Evolutionary conservation across 1,140 invertebrate species (phyloP), one percentile per base, ranked within the genome.

Genomic region (Lerema accius): DNA sequence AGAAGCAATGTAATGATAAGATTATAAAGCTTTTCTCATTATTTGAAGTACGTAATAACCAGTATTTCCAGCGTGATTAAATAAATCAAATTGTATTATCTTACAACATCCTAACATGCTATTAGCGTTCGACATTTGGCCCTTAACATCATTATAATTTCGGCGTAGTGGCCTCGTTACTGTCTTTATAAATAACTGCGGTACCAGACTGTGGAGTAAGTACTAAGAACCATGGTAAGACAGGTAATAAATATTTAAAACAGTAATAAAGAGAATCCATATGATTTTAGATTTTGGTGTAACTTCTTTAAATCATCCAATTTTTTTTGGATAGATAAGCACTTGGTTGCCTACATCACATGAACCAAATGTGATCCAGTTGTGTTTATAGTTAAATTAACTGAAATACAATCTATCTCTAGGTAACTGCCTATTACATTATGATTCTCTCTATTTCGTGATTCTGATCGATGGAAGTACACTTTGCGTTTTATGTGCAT

Each of bases 401-500:
- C n/a, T n/a, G n/a, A n/a, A n/a, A n/a, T n/a, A n/a, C n/a, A n/a
- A n/a, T n/a, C n/a, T n/a, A n/a, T n/a, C n/a, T n/a, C n/a, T n/a
- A n/a, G n/a, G n/a, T n/a, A n/a, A n/a, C n/a, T n/a, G n/a, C n/a
- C n/a, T n/a, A n/a, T n/a, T n/a, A n/a, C n/a, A n/a, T n/a, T n/a
- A n/a, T n/a, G n/a, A n/a, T n/a, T n/a, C n/a, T n/a, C n/a, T n/a
- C n/a, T n/a, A n/a, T n/a, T n/a, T n/a, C n/a, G n/a, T n/a, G n/a
- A 45, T 58, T 58, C 40, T 45, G 26, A 45, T 56, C 17, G 13
- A 26, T 45, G 53, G 63, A 37, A 51, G 63, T 66, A 61, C 50
- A 48, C 37, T 55, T 67, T 49, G 46, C 63, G 59, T 60, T 67
- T 59, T 76, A 71, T 73, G 32, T 71, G 59, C 63, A 67, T 74